Percentiles rank a stretch among this genome's conserved stretches.
These are phyloP conservation scores for Eilema caniola DNA, from an alignment of 2,888 invertebrate species.

Conservation along the genomic window DNA sequence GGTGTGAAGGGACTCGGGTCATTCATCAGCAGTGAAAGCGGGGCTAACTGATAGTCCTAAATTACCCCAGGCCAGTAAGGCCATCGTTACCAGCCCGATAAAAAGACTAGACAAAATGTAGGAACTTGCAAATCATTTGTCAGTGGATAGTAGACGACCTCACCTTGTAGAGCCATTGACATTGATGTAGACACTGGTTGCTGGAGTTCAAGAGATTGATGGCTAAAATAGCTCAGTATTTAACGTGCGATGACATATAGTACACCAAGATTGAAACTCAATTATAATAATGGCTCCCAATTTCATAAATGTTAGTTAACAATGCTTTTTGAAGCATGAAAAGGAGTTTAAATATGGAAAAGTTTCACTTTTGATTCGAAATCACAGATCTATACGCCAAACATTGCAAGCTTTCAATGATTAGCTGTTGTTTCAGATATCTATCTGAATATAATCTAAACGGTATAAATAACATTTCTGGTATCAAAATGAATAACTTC, in stretches of 20 bases:
- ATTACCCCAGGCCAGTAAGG: constrained; percentile 69
- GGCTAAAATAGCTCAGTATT: constrained; percentile 40
- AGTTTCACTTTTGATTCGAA: background rate
- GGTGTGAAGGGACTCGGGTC: constrained; percentile 73
- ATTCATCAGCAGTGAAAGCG: constrained; percentile 80
- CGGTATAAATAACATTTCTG: background rate
- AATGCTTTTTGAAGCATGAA: background rate
- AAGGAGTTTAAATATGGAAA: background rate
- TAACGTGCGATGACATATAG: constrained; percentile 45
- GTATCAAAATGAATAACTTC: constrained; percentile 27
- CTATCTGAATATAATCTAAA: background rate
- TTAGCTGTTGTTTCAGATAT: background rate
- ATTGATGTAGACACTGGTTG: constrained; percentile 63
- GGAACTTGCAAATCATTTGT: constrained; percentile 72
- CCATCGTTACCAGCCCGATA: constrained; percentile 59
- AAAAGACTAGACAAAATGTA: constrained; percentile 58
- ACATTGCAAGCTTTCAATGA: background rate
- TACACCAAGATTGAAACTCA: background rate
- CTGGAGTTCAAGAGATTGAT: constrained; percentile 59
- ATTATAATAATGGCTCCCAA: background rate
- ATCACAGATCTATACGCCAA: background rate
- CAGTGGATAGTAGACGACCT: constrained; percentile 67
- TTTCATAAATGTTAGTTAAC: background rate
- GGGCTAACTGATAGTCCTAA: constrained; percentile 73
- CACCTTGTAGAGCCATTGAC: constrained; percentile 64